phyloP scores from a whole-genome alignment of 2,113 vertebrate genomes.

The Arenaria interpres region DNA sequence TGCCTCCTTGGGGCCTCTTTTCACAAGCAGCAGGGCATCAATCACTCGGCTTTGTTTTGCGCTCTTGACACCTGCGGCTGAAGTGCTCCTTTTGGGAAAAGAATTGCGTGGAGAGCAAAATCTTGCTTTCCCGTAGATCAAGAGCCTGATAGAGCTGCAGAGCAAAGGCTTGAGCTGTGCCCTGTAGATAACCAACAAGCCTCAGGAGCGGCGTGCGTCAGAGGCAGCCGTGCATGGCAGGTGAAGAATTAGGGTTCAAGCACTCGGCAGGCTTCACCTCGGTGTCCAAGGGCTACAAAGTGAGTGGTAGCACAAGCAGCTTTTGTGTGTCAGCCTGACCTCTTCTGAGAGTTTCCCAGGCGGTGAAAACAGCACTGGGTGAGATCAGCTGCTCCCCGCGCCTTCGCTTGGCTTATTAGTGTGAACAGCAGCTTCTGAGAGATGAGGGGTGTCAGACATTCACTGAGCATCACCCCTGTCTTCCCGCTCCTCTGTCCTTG shows the following conservation, averaged over 20 bases:
- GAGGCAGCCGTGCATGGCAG: not conserved
- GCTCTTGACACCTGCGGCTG: not conserved
- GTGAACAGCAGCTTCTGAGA: not conserved
- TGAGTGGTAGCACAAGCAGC: rapidly evolving
- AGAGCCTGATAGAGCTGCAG: conserved; percentile 10
- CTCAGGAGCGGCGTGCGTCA: not conserved
- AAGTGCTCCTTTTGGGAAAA: conserved; percentile 27
- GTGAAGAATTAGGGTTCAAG: not conserved
- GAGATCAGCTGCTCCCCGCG: not conserved
- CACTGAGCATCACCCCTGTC: not conserved
- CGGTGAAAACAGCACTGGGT: not conserved
- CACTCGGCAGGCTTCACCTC: not conserved
- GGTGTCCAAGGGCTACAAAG: not conserved
- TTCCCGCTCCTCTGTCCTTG: not conserved
- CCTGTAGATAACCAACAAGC: not conserved
- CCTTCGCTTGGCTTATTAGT: not conserved
- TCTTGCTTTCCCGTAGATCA: not conserved
- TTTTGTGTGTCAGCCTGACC: not conserved
- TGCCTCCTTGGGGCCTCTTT: not conserved
- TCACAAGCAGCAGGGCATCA: not conserved
- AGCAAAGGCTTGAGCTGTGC: conserved; percentile 27
- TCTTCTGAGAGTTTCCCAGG: not conserved
- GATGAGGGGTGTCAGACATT: too few relatives aligned
- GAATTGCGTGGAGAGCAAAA: not conserved
- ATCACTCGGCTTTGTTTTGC: not conserved